Base-by-base conservation (phyloP, 2,797 vertebrate species). In the Tadarida brasiliensis region DNA sequence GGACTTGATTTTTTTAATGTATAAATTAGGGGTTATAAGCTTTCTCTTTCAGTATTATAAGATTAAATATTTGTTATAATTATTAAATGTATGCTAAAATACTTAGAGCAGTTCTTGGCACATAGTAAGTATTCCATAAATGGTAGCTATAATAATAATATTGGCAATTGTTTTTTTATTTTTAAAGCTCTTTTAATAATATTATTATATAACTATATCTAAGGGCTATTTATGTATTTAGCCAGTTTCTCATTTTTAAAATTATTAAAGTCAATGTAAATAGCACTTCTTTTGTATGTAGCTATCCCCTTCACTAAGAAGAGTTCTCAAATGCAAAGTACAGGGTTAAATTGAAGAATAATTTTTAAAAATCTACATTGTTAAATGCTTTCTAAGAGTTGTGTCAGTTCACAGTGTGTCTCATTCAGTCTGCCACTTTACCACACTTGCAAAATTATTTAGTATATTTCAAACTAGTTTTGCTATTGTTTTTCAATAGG, bases 381-480 rank as follows among this genome's bases (percentile, higher is more conserved):
- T 81, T 87, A 83, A 88, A 59, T 95, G 93, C 80, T 96, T 95
- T 65, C 80, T 82, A 28, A 92, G 28, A 73, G 39, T 49, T 74
- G 22, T 90, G 39, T 63, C 68, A 89, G 7, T 54, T 89, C 91
- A 76, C 4, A 90, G 12, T 49, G 11, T 89, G 70, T 54, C 77
- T 54, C 77, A 71, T 61, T 91, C 87, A 65, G 16, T 6, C 10
- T 51, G 39, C 80, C 91, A 14, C 90, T 97, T 87, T 85, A 85
- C 33, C 33, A 67, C 44, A 73, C 74, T 91, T 77, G 56, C 2
- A 87, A 87, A 92, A 82, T 90, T 92, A 82, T 68, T 74, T 73
- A 74, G 39, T 84, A 88, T 90, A 81, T 94, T 97, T 90, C 92
- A 96, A 68, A 95, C 93, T 83, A 90, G 89, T 97, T 96, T 87